Evolutionary conservation across 2,888 invertebrate species (phyloP).

Genomic region (Sphecodes monilicornis): DNA sequence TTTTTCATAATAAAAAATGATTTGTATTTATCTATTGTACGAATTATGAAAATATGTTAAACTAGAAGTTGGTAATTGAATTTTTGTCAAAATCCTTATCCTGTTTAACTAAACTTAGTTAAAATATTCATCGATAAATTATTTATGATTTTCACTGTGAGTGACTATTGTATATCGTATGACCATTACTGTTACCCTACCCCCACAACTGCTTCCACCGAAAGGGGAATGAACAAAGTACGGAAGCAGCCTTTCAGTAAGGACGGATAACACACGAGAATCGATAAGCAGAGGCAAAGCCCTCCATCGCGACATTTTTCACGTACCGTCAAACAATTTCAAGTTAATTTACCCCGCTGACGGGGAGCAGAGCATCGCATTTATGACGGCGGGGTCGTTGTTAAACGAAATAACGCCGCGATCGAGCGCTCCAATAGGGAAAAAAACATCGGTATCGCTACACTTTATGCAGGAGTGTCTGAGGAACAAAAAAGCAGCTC

Average conservation of each 20-base stretch:
- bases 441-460: slow-evolving; percentile 36
- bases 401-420: slow-evolving; percentile 34
- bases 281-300: not conserved
- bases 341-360: slow-evolving; percentile 14
- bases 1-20: no score
- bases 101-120: no score
- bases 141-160: no score
- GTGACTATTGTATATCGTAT: no score
- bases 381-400: slow-evolving; percentile 17
- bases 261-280: not conserved
- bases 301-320: not conserved
- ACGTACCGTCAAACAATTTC: slow-evolving; percentile 12
- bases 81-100: no score
- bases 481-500: not conserved
- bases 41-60: no score
- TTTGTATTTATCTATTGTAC: no score
- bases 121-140: no score
- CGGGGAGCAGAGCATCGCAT: not conserved
- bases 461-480: slow-evolving; percentile 26
- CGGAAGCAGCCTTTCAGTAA: not conserved
- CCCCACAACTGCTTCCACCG: no score
- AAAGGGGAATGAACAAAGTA: not conserved
- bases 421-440: slow-evolving; percentile 32
- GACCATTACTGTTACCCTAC: no score
- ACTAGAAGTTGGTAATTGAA: no score